Evolutionary conservation across 1,140 invertebrate genomes (phyloP).

Genomic region (Zaprionus camerounensis): DNA sequence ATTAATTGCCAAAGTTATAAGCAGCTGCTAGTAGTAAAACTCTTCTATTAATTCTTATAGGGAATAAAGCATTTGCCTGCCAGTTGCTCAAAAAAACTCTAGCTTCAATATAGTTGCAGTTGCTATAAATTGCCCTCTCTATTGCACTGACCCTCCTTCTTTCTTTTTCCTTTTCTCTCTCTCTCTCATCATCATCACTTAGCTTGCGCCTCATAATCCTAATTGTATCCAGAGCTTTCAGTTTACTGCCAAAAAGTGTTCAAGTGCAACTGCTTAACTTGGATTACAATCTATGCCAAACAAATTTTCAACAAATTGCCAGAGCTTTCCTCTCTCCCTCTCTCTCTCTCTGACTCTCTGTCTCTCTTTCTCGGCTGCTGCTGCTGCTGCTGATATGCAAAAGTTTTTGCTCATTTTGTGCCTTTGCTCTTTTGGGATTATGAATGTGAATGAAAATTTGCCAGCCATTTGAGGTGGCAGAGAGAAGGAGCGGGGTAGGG

Average conservation of each 20-base stretch:
- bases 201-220: slow-evolving; percentile 25
- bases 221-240: slow-evolving; percentile 42
- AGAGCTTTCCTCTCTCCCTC: background rate
- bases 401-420: slow-evolving; percentile 46
- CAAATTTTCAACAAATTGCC: slow-evolving; percentile 53
- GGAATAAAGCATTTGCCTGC: background rate
- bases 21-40: background rate
- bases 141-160: background rate
- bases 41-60: slow-evolving; percentile 1
- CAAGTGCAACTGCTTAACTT: slow-evolving; percentile 52
- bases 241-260: slow-evolving; percentile 52
- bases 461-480: slow-evolving; percentile 25
- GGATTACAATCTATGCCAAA: slow-evolving; percentile 54
- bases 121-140: slow-evolving; percentile 1
- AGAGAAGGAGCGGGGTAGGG: background rate
- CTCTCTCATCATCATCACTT: slow-evolving; percentile 1
- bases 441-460: slow-evolving; percentile 55
- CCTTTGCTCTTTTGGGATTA: slow-evolving; percentile 48
- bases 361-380: background rate
- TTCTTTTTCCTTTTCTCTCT: slow-evolving; percentile 4
- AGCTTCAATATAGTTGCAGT: slow-evolving; percentile 9
- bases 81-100: background rate
- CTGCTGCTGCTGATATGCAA: slow-evolving; percentile 37
- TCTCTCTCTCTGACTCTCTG: background rate
- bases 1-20: background rate